phyloP scores from a whole-genome alignment of 2,113 vertebrate genomes.

The Himantopus leucocephalus region DNA sequence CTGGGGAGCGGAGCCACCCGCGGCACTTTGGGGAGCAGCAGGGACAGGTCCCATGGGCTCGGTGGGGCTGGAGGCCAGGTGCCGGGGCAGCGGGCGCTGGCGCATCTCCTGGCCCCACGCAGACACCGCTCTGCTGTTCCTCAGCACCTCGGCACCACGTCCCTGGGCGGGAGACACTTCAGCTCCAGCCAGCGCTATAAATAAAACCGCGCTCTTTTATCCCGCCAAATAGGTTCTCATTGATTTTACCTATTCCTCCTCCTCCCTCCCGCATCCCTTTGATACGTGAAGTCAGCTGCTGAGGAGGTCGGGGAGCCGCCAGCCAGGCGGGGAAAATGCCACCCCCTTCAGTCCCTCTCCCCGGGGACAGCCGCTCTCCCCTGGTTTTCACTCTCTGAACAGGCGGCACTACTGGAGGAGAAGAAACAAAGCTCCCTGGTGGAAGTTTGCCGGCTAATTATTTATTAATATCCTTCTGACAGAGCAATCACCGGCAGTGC shows the following conservation, averaged over 20 bases:
- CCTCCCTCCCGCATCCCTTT: background rate
- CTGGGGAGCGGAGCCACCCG: too few relatives aligned
- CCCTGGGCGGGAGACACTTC: conserved; percentile 2
- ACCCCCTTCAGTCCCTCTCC: background rate
- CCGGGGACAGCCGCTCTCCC: background rate
- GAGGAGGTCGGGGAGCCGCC: background rate
- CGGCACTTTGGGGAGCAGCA: accelerated
- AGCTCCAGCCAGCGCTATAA: conserved; percentile 45
- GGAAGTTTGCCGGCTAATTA: conserved; percentile 36
- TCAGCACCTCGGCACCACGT: background rate
- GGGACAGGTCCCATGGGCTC: accelerated
- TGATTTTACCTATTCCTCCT: conserved; percentile 54
- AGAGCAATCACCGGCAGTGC: background rate
- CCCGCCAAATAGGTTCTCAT: conserved; percentile 42
- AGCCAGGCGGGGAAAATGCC: background rate
- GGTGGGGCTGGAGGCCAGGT: background rate
- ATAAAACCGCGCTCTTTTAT: conserved; percentile 14
- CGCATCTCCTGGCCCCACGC: background rate
- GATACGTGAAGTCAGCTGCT: conserved; percentile 22
- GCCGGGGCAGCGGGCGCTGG: background rate
- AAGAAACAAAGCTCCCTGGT: background rate
- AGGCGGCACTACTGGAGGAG: background rate
- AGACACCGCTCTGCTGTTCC: background rate
- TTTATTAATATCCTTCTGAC: conserved; percentile 39
- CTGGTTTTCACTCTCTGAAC: background rate